Percentiles rank a stretch among this genome's conserved stretches.
phyloP scores from a whole-genome alignment of 2,113 vertebrate genomes.

The Aphelocoma coerulescens region DNA sequence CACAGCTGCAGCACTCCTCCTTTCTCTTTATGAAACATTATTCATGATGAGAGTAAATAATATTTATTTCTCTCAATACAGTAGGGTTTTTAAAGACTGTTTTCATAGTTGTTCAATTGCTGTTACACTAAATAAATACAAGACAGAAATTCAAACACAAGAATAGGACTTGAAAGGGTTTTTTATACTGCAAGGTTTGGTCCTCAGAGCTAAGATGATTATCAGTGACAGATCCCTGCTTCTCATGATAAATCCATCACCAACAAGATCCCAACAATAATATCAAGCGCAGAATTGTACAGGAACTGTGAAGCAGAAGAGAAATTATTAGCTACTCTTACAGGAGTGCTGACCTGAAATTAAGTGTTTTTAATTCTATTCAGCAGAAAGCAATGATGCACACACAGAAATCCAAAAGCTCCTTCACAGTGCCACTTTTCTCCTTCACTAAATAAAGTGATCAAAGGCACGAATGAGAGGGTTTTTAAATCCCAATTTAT shows the following conservation, averaged over 20 bases:
- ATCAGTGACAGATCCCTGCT: neutral
- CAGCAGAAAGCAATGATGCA: neutral
- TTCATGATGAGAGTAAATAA: neutral
- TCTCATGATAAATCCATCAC: neutral
- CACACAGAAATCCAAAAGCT: neutral
- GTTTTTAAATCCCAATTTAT: neutral
- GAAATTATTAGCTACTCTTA: neutral
- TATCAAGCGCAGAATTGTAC: neutral
- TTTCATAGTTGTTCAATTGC: neutral
- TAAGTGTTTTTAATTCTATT: neutral
- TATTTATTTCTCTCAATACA: neutral
- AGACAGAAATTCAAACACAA: neutral
- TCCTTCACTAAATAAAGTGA: neutral
- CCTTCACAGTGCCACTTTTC: neutral
- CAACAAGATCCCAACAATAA: neutral
- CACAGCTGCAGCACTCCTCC: neutral
- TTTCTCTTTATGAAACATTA: neutral
- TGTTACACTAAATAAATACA: neutral
- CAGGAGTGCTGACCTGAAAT: neutral
- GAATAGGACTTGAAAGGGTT: neutral
- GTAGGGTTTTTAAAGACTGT: rapidly evolving
- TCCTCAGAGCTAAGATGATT: neutral
- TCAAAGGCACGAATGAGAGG: neutral
- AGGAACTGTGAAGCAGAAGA: neutral
- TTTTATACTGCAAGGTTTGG: neutral